Evolutionary conservation across 2,797 vertebrate genomes (phyloP), one percentile per base, ranked within the genome.

Genomic region (Nannoperca obscura): DNA sequence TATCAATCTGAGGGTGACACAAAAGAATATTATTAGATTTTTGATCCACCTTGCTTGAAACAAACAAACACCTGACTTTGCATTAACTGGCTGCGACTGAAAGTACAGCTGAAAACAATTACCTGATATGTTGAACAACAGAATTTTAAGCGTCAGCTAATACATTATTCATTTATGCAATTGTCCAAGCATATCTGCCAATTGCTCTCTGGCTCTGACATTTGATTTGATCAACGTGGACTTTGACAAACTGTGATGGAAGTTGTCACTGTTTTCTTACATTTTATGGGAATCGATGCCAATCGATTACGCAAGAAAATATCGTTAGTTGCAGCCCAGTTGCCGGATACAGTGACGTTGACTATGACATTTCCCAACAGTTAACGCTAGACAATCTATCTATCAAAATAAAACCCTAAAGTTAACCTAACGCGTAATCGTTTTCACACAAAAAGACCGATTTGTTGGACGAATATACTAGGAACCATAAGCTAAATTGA

Each of bases 1-100:
- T 93, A 80, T 87, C 93, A 95, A 76, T 95, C 96, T 97, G 85
- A 55, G 38, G 62, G 59, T 1, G 62, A 80, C 15, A 81, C 22
- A 82, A 82, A 66, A 49, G 9, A 19, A 70, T 11, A 32, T 14
- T 3, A 40, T 73, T 44, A 20, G 52, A 12, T 15, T 52, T 65
- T 11, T 6, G 7, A 49, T 7, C 0, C 0, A 40, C 13, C 15
- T 11, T 19, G 14, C 1, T n/a, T 58, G 3, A 38, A 53, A 30
- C n/a, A 38, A 53, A 30, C 27, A 42, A 7, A 17, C 20, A 24
- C 12, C 3, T 30, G 14, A 7, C 20, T 71, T 38, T 19, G 14
- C 17, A 20, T 6, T 47, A 34, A 38, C 7, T 17, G 19, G 4
- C 8, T 36, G 14, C 15, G 3, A 38, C 8, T 34, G 4, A 7